Base-by-base conservation (phyloP, 2,888 invertebrate species). In the Calliopum simillimum region DNA sequence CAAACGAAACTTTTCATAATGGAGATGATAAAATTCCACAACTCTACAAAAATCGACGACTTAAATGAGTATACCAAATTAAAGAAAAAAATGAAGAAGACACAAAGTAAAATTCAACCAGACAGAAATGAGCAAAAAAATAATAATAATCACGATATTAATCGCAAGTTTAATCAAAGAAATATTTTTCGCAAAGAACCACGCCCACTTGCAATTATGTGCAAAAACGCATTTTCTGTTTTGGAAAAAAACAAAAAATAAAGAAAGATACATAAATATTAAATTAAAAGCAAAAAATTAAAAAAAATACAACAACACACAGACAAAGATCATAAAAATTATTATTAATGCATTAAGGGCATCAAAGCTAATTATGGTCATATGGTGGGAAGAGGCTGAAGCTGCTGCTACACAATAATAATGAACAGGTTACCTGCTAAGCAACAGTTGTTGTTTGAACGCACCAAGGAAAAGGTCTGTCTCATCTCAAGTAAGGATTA, bases 271-370 rank as follows among this genome's bases (percentile, higher is more conserved):
- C 81, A 81, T 80, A 33, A 33, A 33, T 33, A n/a, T n/a, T n/a
- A n/a, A n/a, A n/a, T 33, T 33, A 80, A 79, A 79, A 79, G 79
- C 80, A 82, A 81, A 82, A 80, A 79, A 79, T 58, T 49, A 80
- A 80, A 73, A 72, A 49, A 70, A 65, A 67, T 58, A 71, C n/a
- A n/a, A n/a, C n/a, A 71, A 62, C 44, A 1, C 61, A 46, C 68
- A 69, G 49, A 56, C 66, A 62, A 68, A 55, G 71, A 70, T 68
- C 55, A 61, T 79, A 80, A 82, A 81, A 80, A 81, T 81, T 82
- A 82, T 81, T 81, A 82, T 81, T 83, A 81, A 80, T 81, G 82
- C 82, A 82, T 81, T 82, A 81, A 81, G 73, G 64, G 70, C 71
- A 71, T 76, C 78, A 74, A 72, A 76, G 82, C 81, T 82, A 82